Conservation (phyloP, 2,797 vertebrate species). For the Tympanoctomys barrerae region DNA sequence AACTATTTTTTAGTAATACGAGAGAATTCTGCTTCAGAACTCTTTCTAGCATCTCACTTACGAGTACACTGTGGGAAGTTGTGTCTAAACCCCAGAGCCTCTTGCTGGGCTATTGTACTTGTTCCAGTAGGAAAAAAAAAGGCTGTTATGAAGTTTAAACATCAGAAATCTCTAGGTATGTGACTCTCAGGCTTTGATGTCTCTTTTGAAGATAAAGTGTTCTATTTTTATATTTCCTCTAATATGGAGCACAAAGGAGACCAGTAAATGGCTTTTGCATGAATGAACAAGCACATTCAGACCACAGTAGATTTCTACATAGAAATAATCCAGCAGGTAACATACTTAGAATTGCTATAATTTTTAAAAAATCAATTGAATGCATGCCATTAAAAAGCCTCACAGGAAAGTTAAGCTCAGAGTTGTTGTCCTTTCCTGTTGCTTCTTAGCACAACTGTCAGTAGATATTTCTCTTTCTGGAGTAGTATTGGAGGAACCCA, state of each 20-base stretch:
- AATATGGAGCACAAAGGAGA: background rate
- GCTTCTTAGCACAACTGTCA: background rate
- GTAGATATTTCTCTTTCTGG: background rate
- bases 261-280: conserved; percentile 40
- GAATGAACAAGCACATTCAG: conserved; percentile 44
- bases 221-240: conserved; percentile 41
- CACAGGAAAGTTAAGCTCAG: conserved; percentile 3
- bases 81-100: background rate
- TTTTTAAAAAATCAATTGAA: conserved; percentile 19
- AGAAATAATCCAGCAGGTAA: background rate
- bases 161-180: background rate
- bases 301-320: background rate
- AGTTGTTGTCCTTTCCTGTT: background rate
- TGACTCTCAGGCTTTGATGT: conserved; percentile 12
- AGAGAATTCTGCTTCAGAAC: background rate
- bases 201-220: background rate
- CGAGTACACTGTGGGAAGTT: background rate
- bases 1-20: background rate
- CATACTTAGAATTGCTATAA: background rate
- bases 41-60: background rate
- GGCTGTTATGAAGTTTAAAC: background rate
- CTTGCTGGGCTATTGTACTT: background rate
- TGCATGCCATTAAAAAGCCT: background rate
- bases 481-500: background rate
- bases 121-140: background rate